A percentile compares a stretch with the other conserved stretches of the same genome.
These are phyloP conservation scores for Oeneis ivallda DNA, from an alignment of 2,888 invertebrate species.

Conservation along the genomic window DNA sequence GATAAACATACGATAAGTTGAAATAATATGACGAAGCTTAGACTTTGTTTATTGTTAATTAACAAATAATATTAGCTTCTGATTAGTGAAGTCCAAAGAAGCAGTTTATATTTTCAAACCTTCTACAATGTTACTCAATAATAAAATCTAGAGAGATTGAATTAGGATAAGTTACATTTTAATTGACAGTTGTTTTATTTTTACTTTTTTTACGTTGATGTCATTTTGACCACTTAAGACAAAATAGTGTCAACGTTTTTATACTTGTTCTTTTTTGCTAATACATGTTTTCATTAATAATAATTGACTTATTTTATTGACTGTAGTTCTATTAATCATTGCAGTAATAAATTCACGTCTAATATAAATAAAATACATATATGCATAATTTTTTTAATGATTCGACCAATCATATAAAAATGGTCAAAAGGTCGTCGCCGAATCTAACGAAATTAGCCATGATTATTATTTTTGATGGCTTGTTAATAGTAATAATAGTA, in stretches of 20 bases:
- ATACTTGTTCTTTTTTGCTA: not conserved
- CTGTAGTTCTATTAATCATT: slow-evolving; percentile 21
- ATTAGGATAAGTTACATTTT: not conserved
- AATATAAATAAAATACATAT: slow-evolving; percentile 18
- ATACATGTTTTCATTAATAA: not conserved
- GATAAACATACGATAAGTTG: not conserved
- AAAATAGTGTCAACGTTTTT: not conserved
- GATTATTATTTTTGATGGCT: not conserved
- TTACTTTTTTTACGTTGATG: not conserved
- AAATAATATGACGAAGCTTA: not conserved
- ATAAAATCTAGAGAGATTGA: not conserved
- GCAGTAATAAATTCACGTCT: slow-evolving; percentile 24
- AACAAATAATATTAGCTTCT: too few species aligned
- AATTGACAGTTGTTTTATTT: slow-evolving; percentile 3
- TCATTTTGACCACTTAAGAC: slow-evolving; percentile 6
- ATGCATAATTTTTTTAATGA: slow-evolving; percentile 20
- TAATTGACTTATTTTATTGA: slow-evolving; percentile 26
- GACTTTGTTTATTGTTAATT: too few species aligned
- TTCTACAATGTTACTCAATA: not conserved
- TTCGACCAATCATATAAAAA: slow-evolving; percentile 18
- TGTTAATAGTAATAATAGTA: not conserved
- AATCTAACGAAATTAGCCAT: slow-evolving; percentile 17
- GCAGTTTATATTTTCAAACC: too few species aligned
- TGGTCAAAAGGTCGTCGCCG: slow-evolving; percentile 23
- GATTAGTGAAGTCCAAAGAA: too few species aligned